Conservation (phyloP, 2,797 vertebrate genomes). For the Falco berigora region DNA sequence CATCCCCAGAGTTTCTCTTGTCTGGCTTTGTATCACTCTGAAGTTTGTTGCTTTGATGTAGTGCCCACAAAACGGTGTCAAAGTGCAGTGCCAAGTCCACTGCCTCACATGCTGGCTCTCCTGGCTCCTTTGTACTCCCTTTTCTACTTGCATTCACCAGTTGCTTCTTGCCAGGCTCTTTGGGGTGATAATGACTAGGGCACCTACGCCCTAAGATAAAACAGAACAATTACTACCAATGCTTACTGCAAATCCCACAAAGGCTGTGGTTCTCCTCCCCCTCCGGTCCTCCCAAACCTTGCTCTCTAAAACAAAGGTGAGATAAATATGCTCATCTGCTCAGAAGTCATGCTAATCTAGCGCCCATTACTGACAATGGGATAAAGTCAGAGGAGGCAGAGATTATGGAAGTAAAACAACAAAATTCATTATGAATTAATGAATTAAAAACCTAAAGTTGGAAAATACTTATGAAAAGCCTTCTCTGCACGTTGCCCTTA, state of each 20-base stretch:
- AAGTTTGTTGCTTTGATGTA: slow-evolving; percentile 49
- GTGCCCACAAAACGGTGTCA: neutral
- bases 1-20: neutral
- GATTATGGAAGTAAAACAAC: neutral
- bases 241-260: slow-evolving; percentile 17
- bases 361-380: neutral
- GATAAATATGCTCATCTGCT: neutral
- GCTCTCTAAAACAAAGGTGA: neutral
- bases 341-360: neutral
- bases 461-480: neutral
- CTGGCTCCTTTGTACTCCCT: slow-evolving; percentile 39
- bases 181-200: slow-evolving; percentile 1
- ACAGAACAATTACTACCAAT: neutral
- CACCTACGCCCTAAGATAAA: slow-evolving; percentile 45
- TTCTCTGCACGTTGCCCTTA: neutral
- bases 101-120: neutral
- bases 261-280: neutral
- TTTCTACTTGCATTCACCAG: slow-evolving; percentile 21
- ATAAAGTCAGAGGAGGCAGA: neutral
- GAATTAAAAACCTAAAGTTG: neutral
- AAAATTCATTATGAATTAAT: neutral
- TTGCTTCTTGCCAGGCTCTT: slow-evolving; percentile 34
- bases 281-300: neutral
- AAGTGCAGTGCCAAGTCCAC: slow-evolving; percentile 38
- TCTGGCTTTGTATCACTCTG: slow-evolving; percentile 5